phyloP scores from a whole-genome alignment of 2,113 vertebrate species.

The Syngnathus typhle region DNA sequence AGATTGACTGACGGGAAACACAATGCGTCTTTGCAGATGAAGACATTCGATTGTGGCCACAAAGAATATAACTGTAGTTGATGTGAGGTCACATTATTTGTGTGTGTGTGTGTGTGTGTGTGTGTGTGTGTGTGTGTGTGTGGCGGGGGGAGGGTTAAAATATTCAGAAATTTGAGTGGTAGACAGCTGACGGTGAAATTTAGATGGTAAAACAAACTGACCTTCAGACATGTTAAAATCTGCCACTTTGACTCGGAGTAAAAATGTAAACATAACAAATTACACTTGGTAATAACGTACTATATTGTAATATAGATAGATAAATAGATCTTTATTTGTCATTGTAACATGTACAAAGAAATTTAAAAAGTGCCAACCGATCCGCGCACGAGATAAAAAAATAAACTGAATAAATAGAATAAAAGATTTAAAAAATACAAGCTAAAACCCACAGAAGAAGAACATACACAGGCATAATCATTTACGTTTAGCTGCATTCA shows the following conservation, averaged over 20 bases:
- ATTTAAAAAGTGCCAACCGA: too few relatives aligned
- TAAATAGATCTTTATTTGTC: too few relatives aligned
- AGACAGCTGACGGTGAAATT: not conserved
- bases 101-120: too few relatives aligned
- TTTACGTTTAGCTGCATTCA: too few relatives aligned
- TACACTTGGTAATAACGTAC: not conserved
- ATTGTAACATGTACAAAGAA: too few relatives aligned
- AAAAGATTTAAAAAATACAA: too few relatives aligned
- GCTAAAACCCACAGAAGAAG: too few relatives aligned
- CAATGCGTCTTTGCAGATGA: constrained; percentile 46
- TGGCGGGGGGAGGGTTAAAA: not conserved
- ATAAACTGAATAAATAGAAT: too few relatives aligned
- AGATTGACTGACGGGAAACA: constrained; percentile 32
- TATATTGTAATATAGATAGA: not conserved
- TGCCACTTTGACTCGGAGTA: not conserved
- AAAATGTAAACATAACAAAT: not conserved
- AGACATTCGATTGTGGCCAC: constrained; percentile 43
- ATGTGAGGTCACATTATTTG: constrained; percentile 4
- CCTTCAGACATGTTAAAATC: not conserved
- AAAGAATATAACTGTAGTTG: constrained; percentile 37
- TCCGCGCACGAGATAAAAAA: too few relatives aligned
- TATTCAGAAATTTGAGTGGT: not conserved
- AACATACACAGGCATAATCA: too few relatives aligned
- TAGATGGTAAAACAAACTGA: not conserved
- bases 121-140: too few relatives aligned